Percentiles rank a stretch among this genome's conserved stretches.
These are phyloP conservation scores for Xiphorhynchus erythropygius DNA, from an alignment of 2,797 vertebrate genomes.

Conservation along the genomic window DNA sequence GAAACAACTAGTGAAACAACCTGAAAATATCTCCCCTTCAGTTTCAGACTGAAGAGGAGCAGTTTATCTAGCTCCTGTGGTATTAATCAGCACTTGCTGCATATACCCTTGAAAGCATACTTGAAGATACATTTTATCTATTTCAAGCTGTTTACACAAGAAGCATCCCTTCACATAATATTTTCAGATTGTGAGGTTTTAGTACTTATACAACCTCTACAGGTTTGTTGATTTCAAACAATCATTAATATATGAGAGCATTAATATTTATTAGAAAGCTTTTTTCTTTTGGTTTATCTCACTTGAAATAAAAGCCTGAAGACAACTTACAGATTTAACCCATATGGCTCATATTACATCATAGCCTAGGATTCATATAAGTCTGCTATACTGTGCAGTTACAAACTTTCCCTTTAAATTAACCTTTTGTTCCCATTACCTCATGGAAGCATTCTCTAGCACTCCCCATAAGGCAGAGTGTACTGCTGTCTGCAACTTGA, in stretches of 20 bases:
- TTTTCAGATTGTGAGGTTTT: neutral
- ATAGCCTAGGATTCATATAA: neutral
- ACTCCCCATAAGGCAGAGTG: accelerated
- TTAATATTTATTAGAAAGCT: neutral
- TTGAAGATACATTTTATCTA: neutral
- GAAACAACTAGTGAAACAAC: neutral
- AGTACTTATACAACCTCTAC: neutral
- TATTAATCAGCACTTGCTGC: neutral
- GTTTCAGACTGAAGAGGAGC: neutral
- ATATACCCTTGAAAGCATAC: neutral
- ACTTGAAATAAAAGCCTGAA: neutral
- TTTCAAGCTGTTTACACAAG: neutral
- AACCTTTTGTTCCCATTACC: neutral
- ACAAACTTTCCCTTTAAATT: neutral
- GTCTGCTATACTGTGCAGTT: neutral
- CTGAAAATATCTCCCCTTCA: neutral
- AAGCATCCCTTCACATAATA: neutral
- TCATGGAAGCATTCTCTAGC: neutral
- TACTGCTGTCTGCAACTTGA: neutral
- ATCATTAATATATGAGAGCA: neutral
- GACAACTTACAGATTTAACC: neutral
- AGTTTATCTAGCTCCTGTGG: neutral
- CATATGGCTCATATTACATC: neutral
- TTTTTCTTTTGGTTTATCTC: neutral
- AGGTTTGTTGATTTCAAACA: neutral